Evolutionary conservation across 2,888 invertebrate species (phyloP).

Genomic region (Anarsia innoxiella): DNA sequence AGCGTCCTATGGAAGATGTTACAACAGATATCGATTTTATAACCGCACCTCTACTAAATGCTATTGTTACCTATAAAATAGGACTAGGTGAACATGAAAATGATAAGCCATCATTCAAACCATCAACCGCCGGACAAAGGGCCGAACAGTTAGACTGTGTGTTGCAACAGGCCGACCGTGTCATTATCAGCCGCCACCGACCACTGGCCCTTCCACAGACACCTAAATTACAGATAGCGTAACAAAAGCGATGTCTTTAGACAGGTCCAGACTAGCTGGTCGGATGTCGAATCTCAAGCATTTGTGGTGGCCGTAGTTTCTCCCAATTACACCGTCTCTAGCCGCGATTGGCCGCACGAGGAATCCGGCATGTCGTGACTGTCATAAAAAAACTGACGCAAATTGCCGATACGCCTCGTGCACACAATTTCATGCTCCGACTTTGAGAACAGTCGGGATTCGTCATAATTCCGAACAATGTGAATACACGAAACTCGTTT

Average conservation of each 20-base stretch:
- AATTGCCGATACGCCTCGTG: constrained; percentile 74
- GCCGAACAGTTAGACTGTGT: constrained; percentile 53
- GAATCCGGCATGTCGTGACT: constrained; percentile 73
- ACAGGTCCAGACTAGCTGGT: constrained; percentile 44
- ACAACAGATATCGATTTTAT: too few species aligned
- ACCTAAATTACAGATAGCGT: constrained; percentile 17
- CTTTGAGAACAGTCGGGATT: constrained; percentile 65
- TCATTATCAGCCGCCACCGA: constrained; percentile 52
- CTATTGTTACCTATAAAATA: constrained; percentile 25
- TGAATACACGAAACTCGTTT: constrained; percentile 29
- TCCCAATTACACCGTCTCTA: constrained; percentile 72
- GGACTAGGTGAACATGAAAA: constrained; percentile 34
- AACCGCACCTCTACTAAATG: too few species aligned
- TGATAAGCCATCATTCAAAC: constrained; percentile 51
- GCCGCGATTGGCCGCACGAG: constrained; percentile 63
- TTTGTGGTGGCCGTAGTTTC: constrained; percentile 69
- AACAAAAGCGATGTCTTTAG: constrained; percentile 30
- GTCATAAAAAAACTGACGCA: constrained; percentile 72
- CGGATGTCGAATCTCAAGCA: constrained; percentile 54
- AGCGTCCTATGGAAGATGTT: too few species aligned
- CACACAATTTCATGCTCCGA: constrained; percentile 72
- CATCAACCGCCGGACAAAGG: constrained; percentile 59
- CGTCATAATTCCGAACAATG: constrained; percentile 58
- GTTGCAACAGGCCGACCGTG: constrained; percentile 50
- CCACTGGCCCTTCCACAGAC: constrained; percentile 30